Base-by-base conservation (phyloP, 1,140 invertebrate species). In the Oreohelix idahoensis region DNA sequence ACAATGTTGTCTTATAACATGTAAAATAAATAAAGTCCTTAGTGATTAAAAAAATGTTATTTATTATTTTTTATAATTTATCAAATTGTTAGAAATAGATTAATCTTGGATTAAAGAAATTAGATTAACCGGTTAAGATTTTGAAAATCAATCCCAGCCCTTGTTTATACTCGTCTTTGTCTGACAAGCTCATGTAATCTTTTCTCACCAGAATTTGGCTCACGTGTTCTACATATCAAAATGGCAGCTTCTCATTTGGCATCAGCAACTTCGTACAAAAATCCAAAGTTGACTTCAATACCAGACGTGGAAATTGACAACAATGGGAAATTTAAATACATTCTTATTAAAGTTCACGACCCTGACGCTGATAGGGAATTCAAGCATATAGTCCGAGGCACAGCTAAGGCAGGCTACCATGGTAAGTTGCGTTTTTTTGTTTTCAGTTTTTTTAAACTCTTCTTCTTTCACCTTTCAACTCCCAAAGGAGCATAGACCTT, bases 271-370 rank as follows among this genome's bases (percentile, higher is more conserved):
- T 84, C 90, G 10, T 77, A 78, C 73, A 89, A 89, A 71, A 90
- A 91, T 66, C 87, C 89, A 63, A 88, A 89, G 83, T 84, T 94
- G 70, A 89, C 91, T 32, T 85, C 85, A 36, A 87, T 97, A 83
- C 93, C 95, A 2, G 94, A 96, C 87, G 96, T 97, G 26, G 96
- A 96, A 83, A 97, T 97, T 87, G 96, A 97, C 89, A 92, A 94
- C 26, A 84, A 71, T 83, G 97, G 97, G 38, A 94, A 94, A 70
- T 98, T 97, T 91, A 98, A 98, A 91, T 98, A 98, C 86, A 96
- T 98, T 88, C 93, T 98, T 51, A 95, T 97, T 35, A 95, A 96
- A 89, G 95, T 97, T 0, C 93, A 93, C 79, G 89, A 89, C 69
- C 89, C 89, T 23, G 87, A 88, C 23, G 88, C 87, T 53, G 89